phyloP scores from a whole-genome alignment of 1,140 invertebrate species.

The Drosophila punjabiensis region DNA sequence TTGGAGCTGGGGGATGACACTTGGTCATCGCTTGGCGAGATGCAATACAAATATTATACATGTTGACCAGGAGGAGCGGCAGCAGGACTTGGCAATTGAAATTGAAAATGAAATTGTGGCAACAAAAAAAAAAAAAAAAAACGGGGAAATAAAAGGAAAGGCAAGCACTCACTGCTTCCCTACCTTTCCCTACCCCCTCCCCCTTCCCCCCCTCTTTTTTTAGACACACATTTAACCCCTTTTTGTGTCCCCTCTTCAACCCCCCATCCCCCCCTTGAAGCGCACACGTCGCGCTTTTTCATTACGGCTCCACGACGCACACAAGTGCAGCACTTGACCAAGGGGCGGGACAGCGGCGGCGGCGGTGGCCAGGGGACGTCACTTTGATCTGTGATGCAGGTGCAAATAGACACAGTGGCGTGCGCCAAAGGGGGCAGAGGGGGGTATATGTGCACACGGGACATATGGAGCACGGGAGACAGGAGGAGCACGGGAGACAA shows the following conservation, averaged over 20 bases:
- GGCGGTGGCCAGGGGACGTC: conserved; percentile 21
- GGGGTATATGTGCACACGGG: conserved; percentile 9
- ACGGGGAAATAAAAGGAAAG: conserved; percentile 21
- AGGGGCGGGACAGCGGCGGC: not conserved
- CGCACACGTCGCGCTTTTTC: conserved; percentile 68
- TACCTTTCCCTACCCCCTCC: not conserved
- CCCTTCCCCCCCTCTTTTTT: not conserved
- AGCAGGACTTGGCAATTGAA: conserved; percentile 64
- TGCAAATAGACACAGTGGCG: conserved; percentile 48
- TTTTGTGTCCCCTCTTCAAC: not conserved
- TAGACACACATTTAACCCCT: conserved; percentile 15
- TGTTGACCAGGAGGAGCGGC: conserved; percentile 28
- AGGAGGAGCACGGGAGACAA: conserved; percentile 1
- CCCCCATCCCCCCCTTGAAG: conserved; percentile 5
- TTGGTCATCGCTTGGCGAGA: conserved; percentile 41
- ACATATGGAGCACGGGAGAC: not conserved
- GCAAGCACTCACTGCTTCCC: conserved; percentile 14
- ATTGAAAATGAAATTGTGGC: conserved; percentile 77
- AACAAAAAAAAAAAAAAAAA: too few species aligned
- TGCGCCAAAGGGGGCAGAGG: not conserved
- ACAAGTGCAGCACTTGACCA: conserved; percentile 69
- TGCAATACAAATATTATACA: conserved; percentile 60
- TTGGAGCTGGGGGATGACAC: not conserved
- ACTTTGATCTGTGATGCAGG: conserved; percentile 73
- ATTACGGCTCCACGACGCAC: conserved; percentile 65